Evolutionary conservation across 30 jellyfish, hydroid and myxozoan genomes (phyloP), one percentile per base, ranked within the genome.

Genomic region (Hydractinia symbiolongicarpus): DNA sequence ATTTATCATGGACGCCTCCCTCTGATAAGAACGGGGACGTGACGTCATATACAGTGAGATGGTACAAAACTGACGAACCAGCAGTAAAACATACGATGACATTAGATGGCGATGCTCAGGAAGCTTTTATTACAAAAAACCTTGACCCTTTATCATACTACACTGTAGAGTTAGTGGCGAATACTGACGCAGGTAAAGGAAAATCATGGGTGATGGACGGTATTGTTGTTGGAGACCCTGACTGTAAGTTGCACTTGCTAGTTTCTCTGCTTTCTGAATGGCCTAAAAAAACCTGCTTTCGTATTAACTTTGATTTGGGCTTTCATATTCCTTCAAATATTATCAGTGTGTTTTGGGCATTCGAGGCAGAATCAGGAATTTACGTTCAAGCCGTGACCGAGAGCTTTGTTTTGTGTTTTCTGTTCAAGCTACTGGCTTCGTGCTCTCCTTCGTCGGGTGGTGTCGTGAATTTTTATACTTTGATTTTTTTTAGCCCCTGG

Each of bases 401-500:
- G 44, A 30, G 44, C 44, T 30, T 30, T 30, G 44, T 30, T 30
- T 30, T 0, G 44, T 2, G 44, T 2, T 30, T 30, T 30, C 44
- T 30, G 44, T 30, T 30, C 44, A 2, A 30, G 2, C 44, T 30
- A 30, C 44, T 30, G 1, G 44, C 44, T 30, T 30, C 44, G n/a
- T n/a, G 2, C 44, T 0, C 44, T 30, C 44, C 44, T 30, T 30
- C 44, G 44, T 30, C 44, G 2, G 44, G 2, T 30, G 44, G 1
- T 30, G 44, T 30, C 44, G 44, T 1, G 44, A 30, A 30, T 30
- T 2, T 30, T 30, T 30, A 30, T 30, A 13, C 2, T 60, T 21
- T 21, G 19, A n/a, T 55, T 77, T 0, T 77, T 50, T 77, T 7
- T 30, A 77, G 85, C 16, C 15, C 85, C 85, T 13, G 85, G 85